phyloP scores from a whole-genome alignment of 1,140 invertebrate species.

The Caenorhabditis inopinata region DNA sequence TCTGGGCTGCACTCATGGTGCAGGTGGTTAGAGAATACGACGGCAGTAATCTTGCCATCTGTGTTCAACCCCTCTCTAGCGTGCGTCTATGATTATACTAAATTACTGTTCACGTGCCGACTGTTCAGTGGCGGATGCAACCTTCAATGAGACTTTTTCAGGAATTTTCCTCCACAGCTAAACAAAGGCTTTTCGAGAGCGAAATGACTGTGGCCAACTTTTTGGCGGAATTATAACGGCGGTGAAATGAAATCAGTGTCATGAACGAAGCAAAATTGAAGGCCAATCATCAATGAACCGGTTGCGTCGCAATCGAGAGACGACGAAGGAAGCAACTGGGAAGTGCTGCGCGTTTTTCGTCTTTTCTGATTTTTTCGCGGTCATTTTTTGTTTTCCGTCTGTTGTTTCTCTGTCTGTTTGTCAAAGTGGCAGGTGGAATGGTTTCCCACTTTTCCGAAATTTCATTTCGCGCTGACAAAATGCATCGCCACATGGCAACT shows the following conservation, averaged over 20 bases:
- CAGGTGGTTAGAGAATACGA: background rate
- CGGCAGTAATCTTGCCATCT: background rate
- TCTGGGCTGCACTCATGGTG: background rate
- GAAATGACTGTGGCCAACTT: background rate
- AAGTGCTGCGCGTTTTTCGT: slow-evolving; percentile 12
- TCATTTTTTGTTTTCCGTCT: background rate
- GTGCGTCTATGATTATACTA: background rate
- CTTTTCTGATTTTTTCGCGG: slow-evolving; percentile 2
- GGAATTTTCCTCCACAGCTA: background rate
- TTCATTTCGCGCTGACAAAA: background rate
- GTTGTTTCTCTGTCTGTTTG: background rate
- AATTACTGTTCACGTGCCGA: slow-evolving; percentile 26
- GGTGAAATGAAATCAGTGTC: background rate
- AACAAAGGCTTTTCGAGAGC: background rate
- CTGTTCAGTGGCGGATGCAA: slow-evolving; percentile 24
- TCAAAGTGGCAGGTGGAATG: background rate
- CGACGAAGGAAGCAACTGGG: background rate
- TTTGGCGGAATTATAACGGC: background rate
- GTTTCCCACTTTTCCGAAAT: background rate
- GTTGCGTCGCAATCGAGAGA: slow-evolving; percentile 29
- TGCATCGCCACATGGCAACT: background rate
- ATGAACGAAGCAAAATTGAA: background rate
- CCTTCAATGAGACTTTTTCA: slow-evolving; percentile 27
- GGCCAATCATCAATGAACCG: slow-evolving; percentile 12
- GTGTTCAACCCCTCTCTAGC: background rate